Percentiles rank a stretch among this genome's conserved stretches.
Conservation (phyloP, 2,797 vertebrate species). For the Danionella dracula region DNA sequence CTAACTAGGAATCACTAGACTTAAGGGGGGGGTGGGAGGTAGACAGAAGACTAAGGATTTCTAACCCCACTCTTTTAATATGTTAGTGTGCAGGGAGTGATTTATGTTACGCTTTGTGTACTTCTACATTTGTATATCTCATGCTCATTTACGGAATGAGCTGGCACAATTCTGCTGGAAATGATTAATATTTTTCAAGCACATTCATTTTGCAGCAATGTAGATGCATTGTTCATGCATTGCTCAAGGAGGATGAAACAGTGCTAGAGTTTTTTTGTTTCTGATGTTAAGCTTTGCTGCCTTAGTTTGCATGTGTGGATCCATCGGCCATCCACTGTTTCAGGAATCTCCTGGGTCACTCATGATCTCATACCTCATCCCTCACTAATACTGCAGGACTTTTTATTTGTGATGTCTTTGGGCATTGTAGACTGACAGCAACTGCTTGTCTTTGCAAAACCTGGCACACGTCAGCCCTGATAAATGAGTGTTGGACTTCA, state of each 20-base stretch:
- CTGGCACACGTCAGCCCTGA: neutral
- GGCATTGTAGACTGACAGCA: neutral
- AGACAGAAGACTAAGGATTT: slow-evolving; percentile 19
- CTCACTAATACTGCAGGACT: neutral
- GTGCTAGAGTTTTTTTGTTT: neutral
- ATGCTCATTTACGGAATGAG: slow-evolving; percentile 26
- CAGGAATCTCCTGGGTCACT: slow-evolving; percentile 10
- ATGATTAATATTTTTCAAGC: slow-evolving; percentile 26
- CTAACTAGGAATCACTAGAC: slow-evolving; percentile 30
- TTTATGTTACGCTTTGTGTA: slow-evolving; percentile 23
- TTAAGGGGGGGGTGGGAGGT: slow-evolving; percentile 33
- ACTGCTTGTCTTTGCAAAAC: neutral
- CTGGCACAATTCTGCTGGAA: slow-evolving; percentile 29
- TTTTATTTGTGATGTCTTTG: neutral
- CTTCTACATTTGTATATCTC: slow-evolving; percentile 13
- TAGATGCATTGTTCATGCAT: slow-evolving; percentile 20
- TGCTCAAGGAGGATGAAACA: neutral
- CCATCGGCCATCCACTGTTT: neutral
- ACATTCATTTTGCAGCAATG: slow-evolving; percentile 36
- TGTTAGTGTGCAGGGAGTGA: slow-evolving; percentile 31
- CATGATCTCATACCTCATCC: slow-evolving; percentile 26
- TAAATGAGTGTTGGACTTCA: slow-evolving; percentile 30
- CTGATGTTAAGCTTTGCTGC: neutral
- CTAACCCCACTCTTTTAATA: slow-evolving; percentile 26
- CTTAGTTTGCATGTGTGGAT: too few relatives aligned